Conservation (phyloP, 2,888 invertebrate species). For the Syritta pipiens region DNA sequence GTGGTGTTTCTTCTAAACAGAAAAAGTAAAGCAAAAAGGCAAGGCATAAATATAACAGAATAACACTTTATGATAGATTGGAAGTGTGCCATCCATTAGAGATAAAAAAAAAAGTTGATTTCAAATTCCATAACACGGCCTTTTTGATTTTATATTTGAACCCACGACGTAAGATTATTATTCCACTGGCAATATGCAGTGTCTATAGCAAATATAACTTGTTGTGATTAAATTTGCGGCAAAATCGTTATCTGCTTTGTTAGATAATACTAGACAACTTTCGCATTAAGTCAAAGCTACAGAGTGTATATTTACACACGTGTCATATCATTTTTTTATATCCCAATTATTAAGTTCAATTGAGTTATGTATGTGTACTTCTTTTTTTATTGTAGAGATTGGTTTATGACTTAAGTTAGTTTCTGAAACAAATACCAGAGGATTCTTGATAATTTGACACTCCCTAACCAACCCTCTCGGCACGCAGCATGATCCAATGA, state of each 20-base stretch:
- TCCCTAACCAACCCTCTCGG: too few relatives aligned
- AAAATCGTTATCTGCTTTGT: constrained; percentile 1
- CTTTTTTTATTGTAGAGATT: not conserved
- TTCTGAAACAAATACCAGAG: too few relatives aligned
- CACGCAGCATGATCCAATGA: too few relatives aligned
- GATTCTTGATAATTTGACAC: too few relatives aligned
- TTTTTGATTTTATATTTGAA: not conserved
- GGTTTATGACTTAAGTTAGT: too few relatives aligned
- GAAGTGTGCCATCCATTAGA: too few relatives aligned
- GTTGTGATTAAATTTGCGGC: not conserved
- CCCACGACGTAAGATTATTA: not conserved
- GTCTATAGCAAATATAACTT: not conserved
- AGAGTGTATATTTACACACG: not conserved
- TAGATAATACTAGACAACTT: not conserved
- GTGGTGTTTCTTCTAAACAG: constrained; percentile 16
- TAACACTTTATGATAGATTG: too few relatives aligned
- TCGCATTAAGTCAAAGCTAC: not conserved
- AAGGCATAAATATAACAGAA: not conserved
- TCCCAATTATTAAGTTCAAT: too few relatives aligned
- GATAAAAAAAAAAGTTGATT: too few relatives aligned
- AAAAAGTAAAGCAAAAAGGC: not conserved
- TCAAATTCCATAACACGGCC: too few relatives aligned
- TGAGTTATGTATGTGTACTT: too few relatives aligned
- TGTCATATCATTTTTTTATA: too few relatives aligned
- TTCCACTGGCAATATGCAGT: not conserved